These are phyloP conservation scores for Leucophenga varia DNA, from an alignment of 1,140 invertebrate species.

Conservation along the genomic window DNA sequence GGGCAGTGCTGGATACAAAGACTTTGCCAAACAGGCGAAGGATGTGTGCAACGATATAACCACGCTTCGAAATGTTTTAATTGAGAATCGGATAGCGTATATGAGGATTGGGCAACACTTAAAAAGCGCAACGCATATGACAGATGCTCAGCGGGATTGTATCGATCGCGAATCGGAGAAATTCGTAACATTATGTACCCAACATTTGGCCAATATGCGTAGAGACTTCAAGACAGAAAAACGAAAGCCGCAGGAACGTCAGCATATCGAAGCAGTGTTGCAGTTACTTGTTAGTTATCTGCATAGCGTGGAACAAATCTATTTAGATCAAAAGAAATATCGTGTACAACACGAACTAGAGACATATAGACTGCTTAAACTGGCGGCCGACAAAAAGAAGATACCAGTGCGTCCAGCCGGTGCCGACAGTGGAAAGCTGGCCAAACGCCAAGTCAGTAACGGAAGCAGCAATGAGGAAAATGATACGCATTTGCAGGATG, in stretches of 20 bases:
- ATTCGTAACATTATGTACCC: slow-evolving; percentile 80
- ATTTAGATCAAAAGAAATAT: slow-evolving; percentile 84
- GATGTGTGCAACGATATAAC: slow-evolving; percentile 78
- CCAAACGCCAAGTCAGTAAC: slow-evolving; percentile 10
- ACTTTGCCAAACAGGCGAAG: slow-evolving; percentile 71
- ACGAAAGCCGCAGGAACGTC: slow-evolving; percentile 65
- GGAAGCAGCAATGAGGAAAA: slow-evolving; percentile 31
- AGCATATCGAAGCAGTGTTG: slow-evolving; percentile 76
- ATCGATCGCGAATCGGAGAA: slow-evolving; percentile 82
- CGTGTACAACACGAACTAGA: slow-evolving; percentile 82
- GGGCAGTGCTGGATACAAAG: too few species aligned
- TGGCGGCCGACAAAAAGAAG: slow-evolving; percentile 61
- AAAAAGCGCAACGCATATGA: slow-evolving; percentile 68
- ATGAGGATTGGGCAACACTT: slow-evolving; percentile 77
- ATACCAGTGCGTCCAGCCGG: slow-evolving; percentile 48
- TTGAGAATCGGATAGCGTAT: slow-evolving; percentile 83
- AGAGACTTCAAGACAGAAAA: slow-evolving; percentile 71
- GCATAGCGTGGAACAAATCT: slow-evolving; percentile 83
- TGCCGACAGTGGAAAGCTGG: slow-evolving; percentile 22
- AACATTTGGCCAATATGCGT: slow-evolving; percentile 62
- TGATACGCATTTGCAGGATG: too few species aligned
- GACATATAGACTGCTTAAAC: slow-evolving; percentile 73
- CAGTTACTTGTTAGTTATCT: slow-evolving; percentile 77
- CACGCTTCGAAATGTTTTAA: slow-evolving; percentile 75
- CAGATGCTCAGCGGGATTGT: slow-evolving; percentile 73